A percentile compares a stretch with the other conserved stretches of the same genome.
Evolutionary conservation across 92 coral and sea anemone species (phyloP).

Genomic region (Epizoanthus stellaris): DNA sequence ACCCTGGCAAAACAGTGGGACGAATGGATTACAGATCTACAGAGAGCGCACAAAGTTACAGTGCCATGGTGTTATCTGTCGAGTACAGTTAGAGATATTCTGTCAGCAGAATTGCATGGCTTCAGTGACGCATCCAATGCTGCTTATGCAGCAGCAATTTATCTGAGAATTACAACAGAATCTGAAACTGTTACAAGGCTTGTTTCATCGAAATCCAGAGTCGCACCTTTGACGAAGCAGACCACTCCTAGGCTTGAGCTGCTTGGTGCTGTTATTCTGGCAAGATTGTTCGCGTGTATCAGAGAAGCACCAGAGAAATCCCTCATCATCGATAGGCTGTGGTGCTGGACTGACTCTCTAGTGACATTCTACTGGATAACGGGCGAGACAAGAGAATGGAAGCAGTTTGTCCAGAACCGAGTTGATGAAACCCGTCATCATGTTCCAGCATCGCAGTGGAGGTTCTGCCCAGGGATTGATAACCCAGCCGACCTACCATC

Average conservation of each 20-base stretch:
- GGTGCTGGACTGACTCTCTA: slow-evolving; percentile 65
- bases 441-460: slow-evolving; percentile 41
- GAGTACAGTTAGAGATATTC: not conserved
- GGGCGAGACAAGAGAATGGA: slow-evolving; percentile 52
- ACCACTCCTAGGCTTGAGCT: slow-evolving; percentile 59
- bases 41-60: slow-evolving; percentile 27
- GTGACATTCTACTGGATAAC: slow-evolving; percentile 62
- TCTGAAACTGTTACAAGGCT: slow-evolving; percentile 17
- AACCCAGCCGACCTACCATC: slow-evolving; percentile 68
- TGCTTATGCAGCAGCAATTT: slow-evolving; percentile 47
- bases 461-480: slow-evolving; percentile 40
- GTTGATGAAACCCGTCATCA: slow-evolving; percentile 56
- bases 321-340: slow-evolving; percentile 24
- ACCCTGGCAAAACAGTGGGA: not conserved
- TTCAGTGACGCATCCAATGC: slow-evolving; percentile 41
- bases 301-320: slow-evolving; percentile 40
- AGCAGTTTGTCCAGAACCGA: slow-evolving; percentile 62
- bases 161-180: slow-evolving; percentile 33
- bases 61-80: slow-evolving; percentile 28
- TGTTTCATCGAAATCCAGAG: slow-evolving; percentile 53
- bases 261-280: slow-evolving; percentile 47
- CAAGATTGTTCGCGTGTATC: slow-evolving; percentile 20
- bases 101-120: slow-evolving; percentile 20
- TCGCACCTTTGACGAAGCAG: slow-evolving; percentile 55
- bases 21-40: slow-evolving; percentile 1